phyloP scores from a whole-genome alignment of 2,113 vertebrate genomes.

The Lichenostomus cassidix region DNA sequence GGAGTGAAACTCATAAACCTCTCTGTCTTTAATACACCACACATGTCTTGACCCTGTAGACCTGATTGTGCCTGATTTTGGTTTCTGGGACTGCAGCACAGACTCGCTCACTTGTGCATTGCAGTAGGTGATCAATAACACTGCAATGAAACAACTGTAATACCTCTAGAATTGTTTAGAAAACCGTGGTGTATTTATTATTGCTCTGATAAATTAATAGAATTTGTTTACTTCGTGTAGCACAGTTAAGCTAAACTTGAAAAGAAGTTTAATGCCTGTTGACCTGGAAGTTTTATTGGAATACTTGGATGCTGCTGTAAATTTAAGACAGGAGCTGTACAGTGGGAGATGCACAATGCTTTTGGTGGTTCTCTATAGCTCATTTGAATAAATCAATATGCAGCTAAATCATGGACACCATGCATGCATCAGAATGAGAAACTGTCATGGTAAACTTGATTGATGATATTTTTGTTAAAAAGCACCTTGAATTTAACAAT shows the following conservation, averaged over 20 bases:
- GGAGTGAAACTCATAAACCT: not conserved
- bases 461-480: not conserved
- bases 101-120: not conserved
- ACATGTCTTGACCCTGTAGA: fast-evolving
- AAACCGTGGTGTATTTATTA: not conserved
- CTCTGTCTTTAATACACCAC: not conserved
- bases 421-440: not conserved
- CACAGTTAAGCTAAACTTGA: not conserved
- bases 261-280: not conserved
- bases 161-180: not conserved
- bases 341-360: not conserved
- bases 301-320: not conserved
- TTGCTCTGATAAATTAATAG: not conserved
- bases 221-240: not conserved
- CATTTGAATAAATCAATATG: not conserved
- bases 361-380: not conserved
- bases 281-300: not conserved
- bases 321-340: not conserved
- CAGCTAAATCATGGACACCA: not conserved
- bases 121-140: too few species aligned
- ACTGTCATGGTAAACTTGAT: not conserved
- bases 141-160: not conserved
- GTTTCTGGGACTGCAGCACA: not conserved
- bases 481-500: not conserved
- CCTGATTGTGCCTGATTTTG: not conserved